Evolutionary conservation across 2,797 vertebrate species (phyloP), one percentile per base, ranked within the genome.

Genomic region (Coccyzus lansbergi): DNA sequence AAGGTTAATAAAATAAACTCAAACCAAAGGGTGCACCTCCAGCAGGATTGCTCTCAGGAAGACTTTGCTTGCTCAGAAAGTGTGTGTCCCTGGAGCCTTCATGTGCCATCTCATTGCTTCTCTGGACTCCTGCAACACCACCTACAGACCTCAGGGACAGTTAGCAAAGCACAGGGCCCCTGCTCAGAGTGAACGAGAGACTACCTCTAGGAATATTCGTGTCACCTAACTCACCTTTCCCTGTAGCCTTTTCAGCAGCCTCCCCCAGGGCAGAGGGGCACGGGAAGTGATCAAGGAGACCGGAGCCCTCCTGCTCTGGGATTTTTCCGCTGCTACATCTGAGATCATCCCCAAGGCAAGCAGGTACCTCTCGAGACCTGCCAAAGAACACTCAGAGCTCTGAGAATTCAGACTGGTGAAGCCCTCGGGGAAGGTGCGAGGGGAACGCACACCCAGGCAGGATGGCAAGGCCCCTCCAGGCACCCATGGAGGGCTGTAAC

Each of bases 311-410:
- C 95, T 95, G 93, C 95, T 96, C 95, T 93, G 94, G 86, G 94
- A 91, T 92, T 94, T 95, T 95, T 96, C 94, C 93, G 59, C 91
- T 95, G 92, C 96, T 95, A 91, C 93, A 95, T 95, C 94, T 95
- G 92, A 87, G 71, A 90, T 94, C 94, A 95, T 95, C 88, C 94
- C 95, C 96, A 95, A 90, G 92, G 95, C 78, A 93, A 94, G 93
- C 95, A 96, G 96, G 95, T 95, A 93, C 90, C 90, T 95, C 96
- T 95, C 3, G 87, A 96, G 93, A 95, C 96, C 96, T 96, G 96
- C 96, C 96, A 96, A 96, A 96, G 94, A 93, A 95, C 72, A 96
- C 91, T 95, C 90, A 91, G 76, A 93, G 78, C 82, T 94, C 92
- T 95, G 91, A 96, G 92, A 94, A 95, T 72, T 46, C 0, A 0